phyloP scores from a whole-genome alignment of 2,797 vertebrate species.

The Lepidocolaptes lacrymiger region DNA sequence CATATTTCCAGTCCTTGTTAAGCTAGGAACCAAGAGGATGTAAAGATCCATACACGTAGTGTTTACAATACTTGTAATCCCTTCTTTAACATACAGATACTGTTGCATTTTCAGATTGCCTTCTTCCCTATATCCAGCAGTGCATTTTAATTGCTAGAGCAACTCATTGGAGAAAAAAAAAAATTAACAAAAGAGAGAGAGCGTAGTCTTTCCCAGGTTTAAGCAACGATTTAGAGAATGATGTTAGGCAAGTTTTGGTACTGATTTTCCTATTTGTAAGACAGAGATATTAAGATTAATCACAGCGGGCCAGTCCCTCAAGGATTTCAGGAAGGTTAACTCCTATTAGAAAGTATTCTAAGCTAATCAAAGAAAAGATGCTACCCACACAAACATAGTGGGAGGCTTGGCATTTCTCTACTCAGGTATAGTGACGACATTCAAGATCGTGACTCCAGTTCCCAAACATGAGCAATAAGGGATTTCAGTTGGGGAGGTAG shows the following conservation, averaged over 20 bases:
- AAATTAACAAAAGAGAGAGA: background rate
- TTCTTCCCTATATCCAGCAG: background rate
- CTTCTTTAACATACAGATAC: background rate
- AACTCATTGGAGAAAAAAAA: background rate
- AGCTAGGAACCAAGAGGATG: background rate
- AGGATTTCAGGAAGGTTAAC: constrained; percentile 29
- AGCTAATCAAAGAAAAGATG: constrained; percentile 49
- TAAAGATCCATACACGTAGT: background rate
- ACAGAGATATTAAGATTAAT: background rate
- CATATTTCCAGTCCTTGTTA: background rate
- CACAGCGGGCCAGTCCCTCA: background rate
- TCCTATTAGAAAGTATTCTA: constrained; percentile 41
- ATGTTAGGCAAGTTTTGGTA: background rate
- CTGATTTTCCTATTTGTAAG: constrained; percentile 28
- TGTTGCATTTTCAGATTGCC: background rate
- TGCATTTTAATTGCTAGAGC: background rate
- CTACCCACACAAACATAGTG: constrained; percentile 40
- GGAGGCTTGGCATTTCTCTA: constrained; percentile 56
- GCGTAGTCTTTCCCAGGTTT: background rate
- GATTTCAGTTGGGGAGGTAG: background rate
- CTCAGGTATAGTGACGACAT: background rate
- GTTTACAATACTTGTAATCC: background rate
- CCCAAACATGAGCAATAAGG: constrained; percentile 37
- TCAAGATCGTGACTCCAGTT: constrained; percentile 50
- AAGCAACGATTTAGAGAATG: background rate